Conservation (phyloP, 2,888 invertebrate species). For the Lithodes maja region DNA sequence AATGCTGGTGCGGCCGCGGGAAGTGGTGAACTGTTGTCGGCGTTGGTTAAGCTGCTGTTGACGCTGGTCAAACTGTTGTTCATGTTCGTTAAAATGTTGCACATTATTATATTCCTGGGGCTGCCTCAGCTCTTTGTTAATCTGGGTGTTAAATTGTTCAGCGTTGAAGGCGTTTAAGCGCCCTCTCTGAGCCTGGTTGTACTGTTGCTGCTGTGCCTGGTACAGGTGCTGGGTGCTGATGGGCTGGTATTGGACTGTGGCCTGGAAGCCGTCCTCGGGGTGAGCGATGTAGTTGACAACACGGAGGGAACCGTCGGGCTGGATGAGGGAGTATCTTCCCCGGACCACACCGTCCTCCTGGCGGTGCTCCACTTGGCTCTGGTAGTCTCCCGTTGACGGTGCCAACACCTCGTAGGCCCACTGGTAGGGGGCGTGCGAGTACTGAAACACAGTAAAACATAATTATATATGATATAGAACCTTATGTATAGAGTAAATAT, state of each 20-base stretch:
- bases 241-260: conserved; percentile 26
- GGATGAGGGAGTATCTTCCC: conserved; percentile 27
- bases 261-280: conserved; percentile 43
- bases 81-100: background rate
- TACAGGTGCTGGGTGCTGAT: background rate
- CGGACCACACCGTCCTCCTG: conserved; percentile 39
- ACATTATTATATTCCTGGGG: background rate
- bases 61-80: background rate
- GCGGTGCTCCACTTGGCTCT: conserved; percentile 36
- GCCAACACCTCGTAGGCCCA: conserved; percentile 45
- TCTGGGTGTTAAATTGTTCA: background rate
- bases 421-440: conserved; percentile 32
- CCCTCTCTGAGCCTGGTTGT: conserved; percentile 6
- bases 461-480: too few species aligned
- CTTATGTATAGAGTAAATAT: too few species aligned
- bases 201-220: background rate
- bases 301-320: conserved; percentile 40
- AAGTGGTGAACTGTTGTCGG: background rate
- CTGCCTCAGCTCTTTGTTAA: background rate
- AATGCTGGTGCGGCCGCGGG: background rate
- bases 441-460: background rate
- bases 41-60: background rate
- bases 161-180: background rate
- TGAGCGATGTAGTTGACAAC: conserved; percentile 38
- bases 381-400: conserved; percentile 28